These are phyloP conservation scores for Cynoglossus semilaevis DNA, from an alignment of 2,113 vertebrate genomes.

Conservation along the genomic window DNA sequence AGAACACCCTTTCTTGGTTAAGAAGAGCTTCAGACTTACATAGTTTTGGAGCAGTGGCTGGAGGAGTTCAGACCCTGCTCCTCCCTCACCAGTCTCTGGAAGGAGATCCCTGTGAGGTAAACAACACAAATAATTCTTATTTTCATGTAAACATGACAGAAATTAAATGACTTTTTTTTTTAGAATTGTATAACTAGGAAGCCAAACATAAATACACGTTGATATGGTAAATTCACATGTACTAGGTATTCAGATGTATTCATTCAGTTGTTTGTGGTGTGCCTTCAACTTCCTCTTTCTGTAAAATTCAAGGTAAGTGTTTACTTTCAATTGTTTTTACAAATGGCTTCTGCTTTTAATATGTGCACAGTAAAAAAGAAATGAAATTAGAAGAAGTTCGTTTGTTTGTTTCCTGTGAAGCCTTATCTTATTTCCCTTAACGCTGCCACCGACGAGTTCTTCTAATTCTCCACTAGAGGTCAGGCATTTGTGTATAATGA, in stretches of 20 bases:
- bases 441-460: no score
- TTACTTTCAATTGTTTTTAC: background rate
- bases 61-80: conserved; percentile 84
- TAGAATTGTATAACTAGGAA: no score
- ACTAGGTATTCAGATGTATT: background rate
- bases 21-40: conserved; percentile 77
- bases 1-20: background rate
- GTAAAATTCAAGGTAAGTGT: background rate
- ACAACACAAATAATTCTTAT: background rate
- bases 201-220: background rate
- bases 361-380: no score
- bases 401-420: no score
- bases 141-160: background rate
- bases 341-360: conserved; percentile 36
- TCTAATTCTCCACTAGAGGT: no score
- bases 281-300: conserved; percentile 19
- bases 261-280: conserved; percentile 1
- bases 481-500: no score
- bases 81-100: conserved; percentile 88
- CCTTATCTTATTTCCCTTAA: no score
- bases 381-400: no score
- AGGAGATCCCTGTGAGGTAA: conserved; percentile 84
- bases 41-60: conserved; percentile 78
- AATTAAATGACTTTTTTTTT: background rate
- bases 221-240: no score